Evolutionary conservation across 1,140 invertebrate genomes (phyloP).

Genomic region (Ceratitis capitata): DNA sequence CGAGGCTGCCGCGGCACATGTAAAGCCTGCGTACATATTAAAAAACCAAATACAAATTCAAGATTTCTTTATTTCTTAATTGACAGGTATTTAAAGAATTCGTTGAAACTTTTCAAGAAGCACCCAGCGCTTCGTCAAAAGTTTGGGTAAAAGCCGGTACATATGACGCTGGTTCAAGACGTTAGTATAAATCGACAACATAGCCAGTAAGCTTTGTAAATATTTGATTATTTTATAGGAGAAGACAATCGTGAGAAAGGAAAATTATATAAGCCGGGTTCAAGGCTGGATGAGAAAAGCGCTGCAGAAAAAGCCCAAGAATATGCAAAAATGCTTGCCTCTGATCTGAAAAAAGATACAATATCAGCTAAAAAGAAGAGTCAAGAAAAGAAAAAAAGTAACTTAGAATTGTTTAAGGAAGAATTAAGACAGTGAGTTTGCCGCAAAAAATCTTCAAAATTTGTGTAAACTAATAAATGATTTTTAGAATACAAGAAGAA

Average conservation of each 20-base stretch:
- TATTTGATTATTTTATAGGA: constrained; percentile 66
- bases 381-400: constrained; percentile 93
- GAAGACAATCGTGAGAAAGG: constrained; percentile 90
- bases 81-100: constrained; percentile 92
- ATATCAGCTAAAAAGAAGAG: constrained; percentile 78
- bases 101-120: constrained; percentile 95
- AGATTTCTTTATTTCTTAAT: constrained; percentile 46
- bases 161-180: constrained; percentile 92
- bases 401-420: constrained; percentile 97
- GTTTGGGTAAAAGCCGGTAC: constrained; percentile 97
- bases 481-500: constrained; percentile 86
- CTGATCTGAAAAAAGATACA: constrained; percentile 68
- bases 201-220: not conserved
- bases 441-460: no score
- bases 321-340: constrained; percentile 75
- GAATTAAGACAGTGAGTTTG: constrained; percentile 82
- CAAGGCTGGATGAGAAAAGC: constrained; percentile 74
- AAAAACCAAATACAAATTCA: not conserved
- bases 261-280: constrained; percentile 93
- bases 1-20: constrained; percentile 82
- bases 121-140: constrained; percentile 78
- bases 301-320: constrained; percentile 73
- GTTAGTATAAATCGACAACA: constrained; percentile 68
- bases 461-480: not conserved
- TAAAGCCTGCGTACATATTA: constrained; percentile 45